Base-by-base conservation (phyloP, 2,888 invertebrate species). In the Drosophila cognata region DNA sequence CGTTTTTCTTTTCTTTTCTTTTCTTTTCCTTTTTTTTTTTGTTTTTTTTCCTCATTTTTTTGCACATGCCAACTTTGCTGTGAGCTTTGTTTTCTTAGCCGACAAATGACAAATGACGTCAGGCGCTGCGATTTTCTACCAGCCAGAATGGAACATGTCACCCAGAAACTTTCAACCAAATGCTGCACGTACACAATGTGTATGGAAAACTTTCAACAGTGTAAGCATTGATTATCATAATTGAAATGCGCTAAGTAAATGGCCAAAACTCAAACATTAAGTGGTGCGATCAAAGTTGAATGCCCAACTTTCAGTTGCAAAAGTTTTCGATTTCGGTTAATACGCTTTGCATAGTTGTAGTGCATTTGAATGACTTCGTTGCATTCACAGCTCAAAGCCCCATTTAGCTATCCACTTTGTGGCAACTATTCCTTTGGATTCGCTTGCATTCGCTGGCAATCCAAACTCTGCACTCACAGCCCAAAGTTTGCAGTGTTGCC, bases 81-180 rank as follows among this genome's bases (percentile, higher is more conserved):
- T 38, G 11, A 36, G 56, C 77, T 68, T 77, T 78, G 77, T 77
- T 83, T 77, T 71, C 63, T 55, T 61, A 59, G n/a, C 50, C 59
- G 66, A 82, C 77, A 82, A 78, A 88, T 86, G 89, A 84, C 89
- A 84, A 84, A 84, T 86, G 84, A 84, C 81, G 84, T 83, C 84
- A 81, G 69, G 67, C 75, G 73, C 64, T 59, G 46, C 55, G 43
- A 36, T 64, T 61, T 35, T 48, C 53, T 31, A 28, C 53, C 50
- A 41, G 51, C 43, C 71, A 51, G 71, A 61, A 74, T 63, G 71
- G 70, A 59, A 62, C 67, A 69, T 59, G 62, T 71, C 77, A 56
- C 78, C 64, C 38, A 29, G 53, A 74, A 79, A 79, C 63, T 74
- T 82, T 53, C 59, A 41, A 7, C 43, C 64, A 61, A 69, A 58